Evolutionary conservation across 2,888 invertebrate genomes (phyloP), one percentile per base, ranked within the genome.

Genomic region (Eupithecia centaureata): DNA sequence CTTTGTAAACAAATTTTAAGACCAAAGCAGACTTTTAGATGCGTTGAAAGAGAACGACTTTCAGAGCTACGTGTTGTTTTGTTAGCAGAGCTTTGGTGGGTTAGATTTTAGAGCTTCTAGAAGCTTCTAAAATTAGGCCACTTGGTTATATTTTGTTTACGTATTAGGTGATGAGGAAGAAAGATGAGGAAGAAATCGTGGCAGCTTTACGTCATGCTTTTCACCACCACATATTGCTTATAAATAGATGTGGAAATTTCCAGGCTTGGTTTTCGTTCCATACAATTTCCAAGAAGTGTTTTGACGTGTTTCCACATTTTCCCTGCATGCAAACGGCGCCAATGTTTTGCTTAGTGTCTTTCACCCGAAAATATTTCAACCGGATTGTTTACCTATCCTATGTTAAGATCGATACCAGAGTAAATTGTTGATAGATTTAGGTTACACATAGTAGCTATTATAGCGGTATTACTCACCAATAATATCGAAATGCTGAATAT

Each of bases 21-120:
- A 86, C 86, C 89, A 85, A 82, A 86, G 80, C 79, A 76, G 73
- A 73, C 86, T 87, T 89, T 89, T 88, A 88, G 72, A 88, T 87
- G 87, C 76, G 72, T 83, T 87, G 82, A 70, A 72, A 74, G 76
- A 82, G 77, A 79, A 75, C 79, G 73, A 72, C 70, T 79, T 81
- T 74, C 52, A 74, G 75, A 73, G 74, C 65, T 68, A 71, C 73
- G 76, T 27, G 27, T 27, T 15, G 1, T 52, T 52, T 27, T 27
- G 15, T 52, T 22, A 42, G 42, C 42, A 18, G 42, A 42, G 10
- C 47, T 47, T 22, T 42, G 8, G n/a, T n/a, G n/a, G n/a, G 42
- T 38, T n/a, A 38, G n/a, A 5, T 38, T 38, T n/a, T 38, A 35
- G 35, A 38, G 38, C n/a, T n/a, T 33, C 10, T 10, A 35, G 35